A percentile compares a stretch with the other conserved stretches of the same genome.
Conservation (phyloP, 2,888 invertebrate genomes). For the Dasypolia templi region DNA sequence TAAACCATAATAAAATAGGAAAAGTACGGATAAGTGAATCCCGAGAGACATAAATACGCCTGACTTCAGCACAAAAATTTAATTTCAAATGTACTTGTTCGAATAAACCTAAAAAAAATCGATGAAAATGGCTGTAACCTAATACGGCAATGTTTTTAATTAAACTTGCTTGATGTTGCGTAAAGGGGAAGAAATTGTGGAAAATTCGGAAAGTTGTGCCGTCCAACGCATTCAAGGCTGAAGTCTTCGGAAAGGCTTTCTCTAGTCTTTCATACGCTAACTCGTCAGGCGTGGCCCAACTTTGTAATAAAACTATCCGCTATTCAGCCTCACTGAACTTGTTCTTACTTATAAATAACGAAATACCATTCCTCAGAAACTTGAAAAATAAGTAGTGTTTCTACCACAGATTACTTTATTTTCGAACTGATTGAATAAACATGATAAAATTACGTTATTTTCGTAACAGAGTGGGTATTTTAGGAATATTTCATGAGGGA, state of each 20-base stretch:
- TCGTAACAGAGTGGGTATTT: conserved; percentile 1
- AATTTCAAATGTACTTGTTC: conserved; percentile 75
- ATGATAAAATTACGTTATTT: conserved; percentile 1
- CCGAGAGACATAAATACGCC: conserved; percentile 69
- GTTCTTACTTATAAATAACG: conserved; percentile 21
- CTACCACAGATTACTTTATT: conserved; percentile 8
- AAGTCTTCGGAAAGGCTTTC: conserved; percentile 43
- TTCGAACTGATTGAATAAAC: conserved; percentile 4
- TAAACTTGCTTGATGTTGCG: conserved; percentile 79
- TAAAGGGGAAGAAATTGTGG: conserved; percentile 39
- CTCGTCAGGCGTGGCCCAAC: conserved; percentile 48
- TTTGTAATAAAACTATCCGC: conserved; percentile 56
- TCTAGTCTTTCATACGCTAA: conserved; percentile 55
- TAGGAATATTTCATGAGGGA: conserved; percentile 1
- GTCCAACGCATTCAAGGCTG: conserved; percentile 50
- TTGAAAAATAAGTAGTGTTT: conserved; percentile 12
- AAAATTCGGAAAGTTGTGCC: conserved; percentile 64
- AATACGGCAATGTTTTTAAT: conserved; percentile 80
- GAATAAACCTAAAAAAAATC: conserved; percentile 75
- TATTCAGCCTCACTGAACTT: conserved; percentile 26
- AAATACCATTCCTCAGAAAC: conserved; percentile 8
- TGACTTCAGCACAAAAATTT: conserved; percentile 76
- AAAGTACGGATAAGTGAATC: conserved; percentile 67
- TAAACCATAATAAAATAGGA: conserved; percentile 60
- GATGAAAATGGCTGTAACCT: conserved; percentile 67